Conservation (phyloP, 2,113 vertebrate genomes). For the Hippocampus mohnikei region DNA sequence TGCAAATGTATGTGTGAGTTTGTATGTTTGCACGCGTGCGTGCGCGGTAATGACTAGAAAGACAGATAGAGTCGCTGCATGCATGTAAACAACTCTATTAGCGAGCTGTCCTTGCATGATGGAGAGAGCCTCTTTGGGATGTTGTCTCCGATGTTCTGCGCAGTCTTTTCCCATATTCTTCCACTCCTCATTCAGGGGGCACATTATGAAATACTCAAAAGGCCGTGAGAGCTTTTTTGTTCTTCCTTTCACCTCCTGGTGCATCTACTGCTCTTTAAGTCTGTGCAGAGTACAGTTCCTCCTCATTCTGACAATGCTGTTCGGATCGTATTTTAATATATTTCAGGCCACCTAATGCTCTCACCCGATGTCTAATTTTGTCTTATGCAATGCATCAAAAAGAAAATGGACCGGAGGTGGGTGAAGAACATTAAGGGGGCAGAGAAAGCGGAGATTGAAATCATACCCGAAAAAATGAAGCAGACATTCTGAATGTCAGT, state of each 20-base stretch:
- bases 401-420: not conserved
- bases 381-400: conserved; percentile 34
- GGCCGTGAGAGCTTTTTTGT: conserved; percentile 33
- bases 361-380: conserved; percentile 54
- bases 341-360: conserved; percentile 46
- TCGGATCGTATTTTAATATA: conserved; percentile 39
- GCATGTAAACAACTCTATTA: conserved; percentile 58
- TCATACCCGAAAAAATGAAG: not conserved
- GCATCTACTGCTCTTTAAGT: conserved; percentile 13
- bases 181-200: conserved; percentile 27
- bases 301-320: conserved; percentile 23
- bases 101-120: conserved; percentile 50
- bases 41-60: conserved; percentile 3
- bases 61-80: conserved; percentile 13
- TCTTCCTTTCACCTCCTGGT: conserved; percentile 27
- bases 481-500: not conserved
- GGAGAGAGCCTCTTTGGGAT: conserved; percentile 36
- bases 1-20: conserved; percentile 12
- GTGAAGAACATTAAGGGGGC: conserved; percentile 3
- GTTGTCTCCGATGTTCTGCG: conserved; percentile 28
- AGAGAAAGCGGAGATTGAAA: not conserved
- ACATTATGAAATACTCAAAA: conserved; percentile 50
- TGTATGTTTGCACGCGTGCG: not conserved
- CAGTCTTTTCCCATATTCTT: conserved; percentile 20
- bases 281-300: conserved; percentile 10